Percentiles rank a stretch among this genome's conserved stretches.
Conservation (phyloP, 2,888 invertebrate genomes). For the Prenolepis imparis region DNA sequence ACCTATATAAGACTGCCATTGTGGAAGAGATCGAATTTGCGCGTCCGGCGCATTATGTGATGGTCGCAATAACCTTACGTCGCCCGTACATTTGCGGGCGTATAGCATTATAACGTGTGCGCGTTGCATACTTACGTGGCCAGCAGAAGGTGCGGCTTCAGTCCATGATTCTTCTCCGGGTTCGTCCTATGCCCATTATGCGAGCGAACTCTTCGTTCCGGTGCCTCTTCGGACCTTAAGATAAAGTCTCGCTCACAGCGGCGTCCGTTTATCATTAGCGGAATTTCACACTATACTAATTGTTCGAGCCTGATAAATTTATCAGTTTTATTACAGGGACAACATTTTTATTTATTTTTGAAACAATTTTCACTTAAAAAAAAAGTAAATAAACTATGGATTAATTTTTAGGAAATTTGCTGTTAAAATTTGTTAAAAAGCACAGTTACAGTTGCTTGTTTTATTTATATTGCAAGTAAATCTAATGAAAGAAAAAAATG, state of each 20-base stretch:
- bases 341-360: not conserved
- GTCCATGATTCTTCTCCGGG: conserved; percentile 80
- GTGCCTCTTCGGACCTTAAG: conserved; percentile 70
- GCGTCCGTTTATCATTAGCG: conserved; percentile 44
- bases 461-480: not conserved
- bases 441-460: not conserved
- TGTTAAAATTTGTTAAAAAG: not conserved
- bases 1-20: conserved; percentile 11
- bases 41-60: conserved; percentile 76
- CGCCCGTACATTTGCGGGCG: conserved; percentile 80
- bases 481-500: not conserved
- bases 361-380: not conserved
- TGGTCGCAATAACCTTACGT: conserved; percentile 81
- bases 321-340: not conserved
- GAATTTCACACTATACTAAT: not conserved
- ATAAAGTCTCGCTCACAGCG: conserved; percentile 77
- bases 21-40: conserved; percentile 64
- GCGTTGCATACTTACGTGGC: conserved; percentile 76
- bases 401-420: not conserved
- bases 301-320: not conserved
- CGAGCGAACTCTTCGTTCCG: conserved; percentile 74
- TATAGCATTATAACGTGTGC: conserved; percentile 77
- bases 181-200: conserved; percentile 81
- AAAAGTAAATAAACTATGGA: not conserved
- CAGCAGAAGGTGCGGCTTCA: conserved; percentile 82